Conservation (phyloP, 2,113 vertebrate species). For the Pseudorectes ferrugineus region DNA sequence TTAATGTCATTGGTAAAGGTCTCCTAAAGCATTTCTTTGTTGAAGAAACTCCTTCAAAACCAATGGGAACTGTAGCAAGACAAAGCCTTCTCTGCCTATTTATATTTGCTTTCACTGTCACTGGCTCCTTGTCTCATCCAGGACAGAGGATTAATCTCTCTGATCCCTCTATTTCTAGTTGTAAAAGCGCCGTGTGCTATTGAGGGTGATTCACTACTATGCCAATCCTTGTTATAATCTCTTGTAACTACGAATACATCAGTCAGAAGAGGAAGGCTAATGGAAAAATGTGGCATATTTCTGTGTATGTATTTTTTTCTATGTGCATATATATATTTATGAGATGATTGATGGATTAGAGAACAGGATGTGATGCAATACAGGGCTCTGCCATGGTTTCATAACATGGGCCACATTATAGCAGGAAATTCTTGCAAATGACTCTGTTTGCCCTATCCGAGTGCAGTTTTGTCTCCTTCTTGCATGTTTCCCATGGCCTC, state of each 20-base stretch:
- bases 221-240: conserved; percentile 10
- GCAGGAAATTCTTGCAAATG: not conserved
- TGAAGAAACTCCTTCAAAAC: not conserved
- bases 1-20: not conserved
- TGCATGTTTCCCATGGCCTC: not conserved
- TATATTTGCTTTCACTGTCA: conserved; percentile 41
- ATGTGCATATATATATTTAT: not conserved
- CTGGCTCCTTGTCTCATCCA: not conserved
- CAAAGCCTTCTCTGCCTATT: not conserved
- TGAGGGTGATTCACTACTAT: not conserved
- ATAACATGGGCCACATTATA: not conserved
- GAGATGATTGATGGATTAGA: not conserved
- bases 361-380: not conserved
- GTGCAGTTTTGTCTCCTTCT: not conserved
- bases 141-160: conserved; percentile 49
- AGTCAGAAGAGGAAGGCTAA: not conserved
- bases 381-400: not conserved
- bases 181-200: not conserved
- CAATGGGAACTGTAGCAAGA: not conserved
- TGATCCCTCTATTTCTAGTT: conserved; percentile 59
- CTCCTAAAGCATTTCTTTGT: not conserved
- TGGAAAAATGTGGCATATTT: not conserved
- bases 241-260: not conserved
- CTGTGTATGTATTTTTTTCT: not conserved
- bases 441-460: not conserved